A percentile compares a stretch with the other conserved stretches of the same genome.
Conservation (phyloP, 2,113 vertebrate species). For the Odocoileus virginianus region DNA sequence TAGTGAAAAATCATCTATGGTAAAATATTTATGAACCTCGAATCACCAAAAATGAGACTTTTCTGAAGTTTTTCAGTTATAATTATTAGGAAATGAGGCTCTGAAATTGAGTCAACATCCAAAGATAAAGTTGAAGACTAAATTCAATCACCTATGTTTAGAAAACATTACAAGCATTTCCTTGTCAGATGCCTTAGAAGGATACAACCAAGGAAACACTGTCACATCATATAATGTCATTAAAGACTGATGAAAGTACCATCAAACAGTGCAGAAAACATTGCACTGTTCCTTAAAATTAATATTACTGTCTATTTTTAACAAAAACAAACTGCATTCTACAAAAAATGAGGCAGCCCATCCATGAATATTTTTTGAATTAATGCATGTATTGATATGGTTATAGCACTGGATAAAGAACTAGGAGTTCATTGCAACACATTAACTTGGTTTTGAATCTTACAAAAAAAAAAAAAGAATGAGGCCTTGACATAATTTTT, state of each 20-base stretch:
- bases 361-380: not conserved
- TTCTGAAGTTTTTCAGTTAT: not conserved
- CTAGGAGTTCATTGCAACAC: not conserved
- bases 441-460: not conserved
- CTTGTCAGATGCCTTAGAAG: not conserved
- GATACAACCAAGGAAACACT: not conserved
- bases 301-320: not conserved
- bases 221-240: not conserved
- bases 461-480: slow-evolving; percentile 19
- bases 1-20: not conserved
- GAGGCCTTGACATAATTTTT: not conserved
- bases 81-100: not conserved
- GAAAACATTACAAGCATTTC: not conserved
- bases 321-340: not conserved
- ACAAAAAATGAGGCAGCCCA: not conserved
- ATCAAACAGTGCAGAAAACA: not conserved
- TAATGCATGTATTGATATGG: not conserved
- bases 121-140: not conserved
- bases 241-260: not conserved
- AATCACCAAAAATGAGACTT: not conserved
- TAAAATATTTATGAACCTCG: not conserved
- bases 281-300: not conserved
- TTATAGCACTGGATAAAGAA: not conserved
- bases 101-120: not conserved
- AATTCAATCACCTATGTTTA: not conserved